Evolutionary conservation across 2,113 vertebrate species (phyloP), one percentile per base, ranked within the genome.

Genomic region (Channa argus): DNA sequence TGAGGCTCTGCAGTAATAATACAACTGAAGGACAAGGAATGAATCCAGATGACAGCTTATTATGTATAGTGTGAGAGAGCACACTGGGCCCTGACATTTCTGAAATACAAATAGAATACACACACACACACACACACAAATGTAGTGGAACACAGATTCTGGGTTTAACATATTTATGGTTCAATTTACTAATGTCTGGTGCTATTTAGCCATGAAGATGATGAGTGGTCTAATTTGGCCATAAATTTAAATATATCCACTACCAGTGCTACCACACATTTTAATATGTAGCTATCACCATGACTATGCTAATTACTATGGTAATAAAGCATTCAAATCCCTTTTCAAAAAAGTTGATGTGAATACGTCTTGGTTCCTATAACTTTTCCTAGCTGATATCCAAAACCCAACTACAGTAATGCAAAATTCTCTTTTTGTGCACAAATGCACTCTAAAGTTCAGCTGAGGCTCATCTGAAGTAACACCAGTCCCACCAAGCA

Each of bases 21-120:
- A 79, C 77, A 81, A 77, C 62, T 82, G 71, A 86, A 82, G 80
- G 83, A 88, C 87, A 86, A 83, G 66, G 55, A 82, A 83, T 80
- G 63, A 84, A 83, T 88, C 69, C 71, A 7, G 43, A 64, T 79
- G 73, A 89, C 85, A 84, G 71, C 68, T 80, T 75, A 67, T 87
- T 78, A 80, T 86, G 59, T 72, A 60, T 52, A 49, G 67, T 53
- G 50, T 49, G 79, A 70, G 72, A 61, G 55, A 55, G 65, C 44
- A 80, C 69, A 68, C 63, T 56, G 53, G 69, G 65, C 44, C 53
- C 38, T 12, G 44, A 64, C 79, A 64, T 70, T 47, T 37, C 61
- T 43, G 15, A 74, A 13, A 59, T 6, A 38, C 38, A 63, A 49
- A 45, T 13, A 47, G 14, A 0, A 9, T 33, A 61, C 24, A 50